Evolutionary conservation across 2,888 invertebrate genomes (phyloP).

Genomic region (Antheraea assamensis): DNA sequence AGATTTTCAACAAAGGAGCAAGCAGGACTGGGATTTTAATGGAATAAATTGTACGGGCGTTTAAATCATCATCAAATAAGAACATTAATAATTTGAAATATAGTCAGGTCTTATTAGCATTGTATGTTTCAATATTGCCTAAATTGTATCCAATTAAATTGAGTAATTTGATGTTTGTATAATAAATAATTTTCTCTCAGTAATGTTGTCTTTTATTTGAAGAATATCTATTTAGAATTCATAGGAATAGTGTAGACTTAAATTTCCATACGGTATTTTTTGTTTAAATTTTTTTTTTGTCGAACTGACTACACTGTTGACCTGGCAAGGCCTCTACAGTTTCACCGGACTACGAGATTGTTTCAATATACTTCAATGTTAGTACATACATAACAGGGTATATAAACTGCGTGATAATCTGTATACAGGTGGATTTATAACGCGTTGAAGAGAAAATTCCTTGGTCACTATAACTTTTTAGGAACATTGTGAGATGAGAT

Average conservation of each 20-base stretch:
- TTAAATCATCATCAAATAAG: slow-evolving; percentile 24
- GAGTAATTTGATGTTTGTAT: slow-evolving; percentile 56
- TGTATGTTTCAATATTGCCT: slow-evolving; percentile 49
- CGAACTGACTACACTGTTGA: too few relatives aligned
- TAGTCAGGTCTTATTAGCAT: slow-evolving; percentile 51
- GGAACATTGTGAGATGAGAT: too few relatives aligned
- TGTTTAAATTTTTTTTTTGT: too few relatives aligned
- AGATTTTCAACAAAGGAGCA: slow-evolving; percentile 1
- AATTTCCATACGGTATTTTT: too few relatives aligned
- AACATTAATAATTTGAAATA: slow-evolving; percentile 42
- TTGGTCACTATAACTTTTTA: too few relatives aligned
- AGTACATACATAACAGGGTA: too few relatives aligned
- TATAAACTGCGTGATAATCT: too few relatives aligned
- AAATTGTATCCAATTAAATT: slow-evolving; percentile 50
- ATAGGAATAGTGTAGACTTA: background rate
- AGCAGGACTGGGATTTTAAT: slow-evolving; percentile 2
- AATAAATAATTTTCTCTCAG: slow-evolving; percentile 65
- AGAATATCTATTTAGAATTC: background rate
- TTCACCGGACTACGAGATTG: too few relatives aligned
- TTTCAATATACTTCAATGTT: too few relatives aligned
- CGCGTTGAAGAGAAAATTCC: too few relatives aligned
- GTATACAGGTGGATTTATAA: too few relatives aligned
- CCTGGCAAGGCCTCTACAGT: too few relatives aligned
- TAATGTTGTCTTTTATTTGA: slow-evolving; percentile 14
- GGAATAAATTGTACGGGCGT: background rate